Conservation (phyloP, 1,140 invertebrate genomes). For the Vollenhovia emeryi region DNA sequence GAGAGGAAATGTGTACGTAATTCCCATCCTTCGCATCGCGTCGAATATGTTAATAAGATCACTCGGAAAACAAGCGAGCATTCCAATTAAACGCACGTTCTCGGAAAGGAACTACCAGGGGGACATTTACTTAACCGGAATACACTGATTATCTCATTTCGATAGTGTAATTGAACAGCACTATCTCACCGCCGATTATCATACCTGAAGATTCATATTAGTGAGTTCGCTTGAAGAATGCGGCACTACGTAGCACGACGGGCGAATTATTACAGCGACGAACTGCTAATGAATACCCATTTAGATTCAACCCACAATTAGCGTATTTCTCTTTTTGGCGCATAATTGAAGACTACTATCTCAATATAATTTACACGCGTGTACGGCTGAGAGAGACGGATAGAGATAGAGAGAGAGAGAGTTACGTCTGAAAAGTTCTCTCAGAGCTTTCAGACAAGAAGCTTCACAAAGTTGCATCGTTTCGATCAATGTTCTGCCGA, state of each 20-base stretch:
- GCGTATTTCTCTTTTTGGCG: slow-evolving; percentile 36
- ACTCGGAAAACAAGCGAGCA: slow-evolving; percentile 35
- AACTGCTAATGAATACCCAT: slow-evolving; percentile 55
- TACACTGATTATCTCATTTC: slow-evolving; percentile 52
- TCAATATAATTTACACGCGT: slow-evolving; percentile 9
- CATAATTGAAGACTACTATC: slow-evolving; percentile 48
- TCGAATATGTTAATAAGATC: slow-evolving; percentile 50
- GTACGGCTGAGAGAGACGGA: not conserved
- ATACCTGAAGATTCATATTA: slow-evolving; percentile 59
- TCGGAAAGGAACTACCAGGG: slow-evolving; percentile 25
- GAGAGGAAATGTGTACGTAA: slow-evolving; percentile 33
- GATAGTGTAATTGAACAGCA: slow-evolving; percentile 58
- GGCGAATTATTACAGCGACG: slow-evolving; percentile 47
- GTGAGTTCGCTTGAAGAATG: slow-evolving; percentile 32
- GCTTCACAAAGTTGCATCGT: not conserved
- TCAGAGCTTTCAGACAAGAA: slow-evolving; percentile 7
- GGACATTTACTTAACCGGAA: slow-evolving; percentile 52
- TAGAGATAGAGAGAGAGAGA: too few relatives aligned
- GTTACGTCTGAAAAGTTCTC: not conserved
- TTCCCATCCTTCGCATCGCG: slow-evolving; percentile 27
- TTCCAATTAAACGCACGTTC: slow-evolving; percentile 42
- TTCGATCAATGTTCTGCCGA: not conserved
- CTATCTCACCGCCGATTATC: slow-evolving; percentile 47
- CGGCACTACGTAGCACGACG: slow-evolving; percentile 10
- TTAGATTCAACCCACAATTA: slow-evolving; percentile 49